phyloP scores from a whole-genome alignment of 2,113 vertebrate species.

The Sphaerodactylus townsendi region DNA sequence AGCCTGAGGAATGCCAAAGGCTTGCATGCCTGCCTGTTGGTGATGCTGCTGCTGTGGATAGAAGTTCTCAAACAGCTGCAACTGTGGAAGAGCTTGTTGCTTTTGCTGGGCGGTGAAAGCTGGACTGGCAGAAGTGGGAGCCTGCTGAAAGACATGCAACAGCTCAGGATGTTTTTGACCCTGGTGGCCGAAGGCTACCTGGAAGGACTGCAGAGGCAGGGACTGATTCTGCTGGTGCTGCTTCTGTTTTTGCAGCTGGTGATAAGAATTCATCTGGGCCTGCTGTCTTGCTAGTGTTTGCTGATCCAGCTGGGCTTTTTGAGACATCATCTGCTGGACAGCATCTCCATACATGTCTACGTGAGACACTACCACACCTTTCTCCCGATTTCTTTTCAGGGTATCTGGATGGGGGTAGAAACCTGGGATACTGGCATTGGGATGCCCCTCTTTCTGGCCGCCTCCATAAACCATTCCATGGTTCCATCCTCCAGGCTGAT shows the following conservation, averaged over 20 bases:
- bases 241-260: conserved; percentile 82
- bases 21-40: conserved; percentile 70
- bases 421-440: conserved; percentile 63
- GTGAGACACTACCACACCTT: conserved; percentile 75
- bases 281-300: conserved; percentile 75
- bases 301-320: conserved; percentile 79
- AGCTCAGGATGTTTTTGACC: conserved; percentile 84
- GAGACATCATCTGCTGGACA: conserved; percentile 78
- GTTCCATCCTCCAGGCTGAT: conserved; percentile 84
- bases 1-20: conserved; percentile 68
- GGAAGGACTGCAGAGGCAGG: conserved; percentile 92
- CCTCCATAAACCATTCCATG: conserved; percentile 80
- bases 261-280: conserved; percentile 77
- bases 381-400: conserved; percentile 82
- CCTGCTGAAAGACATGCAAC: conserved; percentile 87
- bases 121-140: conserved; percentile 70
- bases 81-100: conserved; percentile 76
- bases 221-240: conserved; percentile 79
- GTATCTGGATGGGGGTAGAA: conserved; percentile 78
- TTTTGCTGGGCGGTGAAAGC: conserved; percentile 72
- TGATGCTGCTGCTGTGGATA: conserved; percentile 82
- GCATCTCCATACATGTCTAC: conserved; percentile 82
- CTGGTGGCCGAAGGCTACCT: conserved; percentile 93
- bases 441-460: conserved; percentile 76
- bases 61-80: conserved; percentile 82